phyloP scores from a whole-genome alignment of 2,797 vertebrate genomes.

The Odontamblyopus rebecca region DNA sequence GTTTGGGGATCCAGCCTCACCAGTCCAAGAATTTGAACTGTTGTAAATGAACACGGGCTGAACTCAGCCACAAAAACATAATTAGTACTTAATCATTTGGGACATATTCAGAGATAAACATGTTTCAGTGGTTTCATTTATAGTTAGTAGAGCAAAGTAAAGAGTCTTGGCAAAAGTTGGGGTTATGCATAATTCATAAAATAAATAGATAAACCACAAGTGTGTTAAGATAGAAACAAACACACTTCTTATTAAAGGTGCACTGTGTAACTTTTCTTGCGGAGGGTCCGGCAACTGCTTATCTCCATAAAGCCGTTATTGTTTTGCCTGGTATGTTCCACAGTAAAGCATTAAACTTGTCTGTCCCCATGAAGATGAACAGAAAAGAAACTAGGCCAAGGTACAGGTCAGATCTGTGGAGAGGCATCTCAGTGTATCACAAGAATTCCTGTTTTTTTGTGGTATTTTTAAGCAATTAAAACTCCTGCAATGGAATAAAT shows the following conservation, averaged over 20 bases:
- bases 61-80: conserved; percentile 21
- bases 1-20: conserved; percentile 43
- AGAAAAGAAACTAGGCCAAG: no score
- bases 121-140: neutral
- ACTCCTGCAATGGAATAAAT: no score
- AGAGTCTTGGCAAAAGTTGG: neutral
- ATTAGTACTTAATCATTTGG: neutral
- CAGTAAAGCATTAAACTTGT: no score
- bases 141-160: neutral
- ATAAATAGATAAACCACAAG: neutral
- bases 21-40: conserved; percentile 27
- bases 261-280: no score
- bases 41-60: conserved; percentile 43
- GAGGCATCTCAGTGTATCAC: neutral
- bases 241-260: no score
- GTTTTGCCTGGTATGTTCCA: no score
- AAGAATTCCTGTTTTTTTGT: neutral
- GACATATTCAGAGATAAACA: neutral
- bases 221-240: no score
- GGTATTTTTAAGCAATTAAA: no score
- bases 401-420: no score
- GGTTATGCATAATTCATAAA: neutral
- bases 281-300: no score
- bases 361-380: no score
- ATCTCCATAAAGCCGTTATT: no score